Conservation (phyloP, 2,113 vertebrate genomes). For the Nettapus auritus region DNA sequence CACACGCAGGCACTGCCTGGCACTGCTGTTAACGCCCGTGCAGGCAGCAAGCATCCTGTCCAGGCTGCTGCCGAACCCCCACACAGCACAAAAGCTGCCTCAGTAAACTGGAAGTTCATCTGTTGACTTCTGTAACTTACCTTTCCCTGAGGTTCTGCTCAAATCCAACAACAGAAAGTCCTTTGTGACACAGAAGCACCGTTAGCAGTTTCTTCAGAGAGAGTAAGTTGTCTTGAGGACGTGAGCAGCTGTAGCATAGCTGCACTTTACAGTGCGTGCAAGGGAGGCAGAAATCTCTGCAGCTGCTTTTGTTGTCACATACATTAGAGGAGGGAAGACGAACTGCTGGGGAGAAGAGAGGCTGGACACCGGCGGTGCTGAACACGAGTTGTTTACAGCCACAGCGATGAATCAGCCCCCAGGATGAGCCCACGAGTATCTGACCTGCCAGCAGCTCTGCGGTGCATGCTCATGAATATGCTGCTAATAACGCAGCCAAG, state of each 20-base stretch:
- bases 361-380: background rate
- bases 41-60: background rate
- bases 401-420: background rate
- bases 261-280: background rate
- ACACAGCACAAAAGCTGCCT: background rate
- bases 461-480: background rate
- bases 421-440: background rate
- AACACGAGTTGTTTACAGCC: background rate
- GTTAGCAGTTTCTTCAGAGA: background rate
- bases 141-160: background rate
- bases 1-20: accelerated
- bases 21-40: background rate
- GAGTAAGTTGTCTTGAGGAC: background rate
- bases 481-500: background rate
- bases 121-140: background rate
- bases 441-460: background rate
- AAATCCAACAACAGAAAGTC: background rate
- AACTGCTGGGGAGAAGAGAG: background rate
- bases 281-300: background rate
- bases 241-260: background rate
- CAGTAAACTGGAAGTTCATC: background rate
- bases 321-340: background rate
- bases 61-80: background rate
- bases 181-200: background rate
- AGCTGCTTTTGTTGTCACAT: background rate